Conservation (phyloP, 2,113 vertebrate genomes). For the Gracilinanus agilis region DNA sequence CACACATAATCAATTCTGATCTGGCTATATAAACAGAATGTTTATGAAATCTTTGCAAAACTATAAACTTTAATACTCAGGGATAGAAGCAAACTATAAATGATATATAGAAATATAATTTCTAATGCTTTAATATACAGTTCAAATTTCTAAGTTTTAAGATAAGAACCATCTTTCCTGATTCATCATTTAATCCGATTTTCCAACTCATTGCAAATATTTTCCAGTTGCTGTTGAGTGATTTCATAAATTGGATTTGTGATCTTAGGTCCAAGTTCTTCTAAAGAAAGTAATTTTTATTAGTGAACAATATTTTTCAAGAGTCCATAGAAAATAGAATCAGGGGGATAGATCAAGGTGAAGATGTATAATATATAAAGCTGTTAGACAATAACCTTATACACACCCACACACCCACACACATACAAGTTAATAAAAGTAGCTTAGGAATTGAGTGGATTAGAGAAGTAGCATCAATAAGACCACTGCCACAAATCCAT, state of each 20-base stretch:
- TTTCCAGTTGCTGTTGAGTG: conserved; percentile 69
- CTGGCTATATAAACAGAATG: neutral
- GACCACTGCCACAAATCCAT: neutral
- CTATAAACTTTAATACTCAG: conserved; percentile 23
- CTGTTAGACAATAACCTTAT: conserved; percentile 43
- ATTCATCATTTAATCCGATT: conserved; percentile 66
- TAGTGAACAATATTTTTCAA: conserved; percentile 23
- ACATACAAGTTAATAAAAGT: conserved; percentile 28
- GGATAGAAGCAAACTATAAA: conserved; percentile 26
- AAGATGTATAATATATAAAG: conserved; percentile 52
- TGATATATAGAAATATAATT: conserved; percentile 15
- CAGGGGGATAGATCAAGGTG: conserved; percentile 36
- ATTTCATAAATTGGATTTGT: conserved; percentile 71
- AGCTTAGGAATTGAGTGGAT: conserved; percentile 16
- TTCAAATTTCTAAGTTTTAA: conserved; percentile 43
- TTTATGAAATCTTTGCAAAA: conserved; percentile 44
- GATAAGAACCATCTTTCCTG: conserved; percentile 57
- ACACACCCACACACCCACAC: neutral
- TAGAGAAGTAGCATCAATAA: conserved; percentile 23
- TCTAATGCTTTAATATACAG: conserved; percentile 33
- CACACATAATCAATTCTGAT: neutral
- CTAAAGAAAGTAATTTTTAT: conserved; percentile 57
- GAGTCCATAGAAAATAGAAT: conserved; percentile 32
- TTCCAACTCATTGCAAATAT: conserved; percentile 73
- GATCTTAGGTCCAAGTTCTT: conserved; percentile 48